Evolutionary conservation across 2,888 invertebrate species (phyloP).

Genomic region (Thecophora atra): DNA sequence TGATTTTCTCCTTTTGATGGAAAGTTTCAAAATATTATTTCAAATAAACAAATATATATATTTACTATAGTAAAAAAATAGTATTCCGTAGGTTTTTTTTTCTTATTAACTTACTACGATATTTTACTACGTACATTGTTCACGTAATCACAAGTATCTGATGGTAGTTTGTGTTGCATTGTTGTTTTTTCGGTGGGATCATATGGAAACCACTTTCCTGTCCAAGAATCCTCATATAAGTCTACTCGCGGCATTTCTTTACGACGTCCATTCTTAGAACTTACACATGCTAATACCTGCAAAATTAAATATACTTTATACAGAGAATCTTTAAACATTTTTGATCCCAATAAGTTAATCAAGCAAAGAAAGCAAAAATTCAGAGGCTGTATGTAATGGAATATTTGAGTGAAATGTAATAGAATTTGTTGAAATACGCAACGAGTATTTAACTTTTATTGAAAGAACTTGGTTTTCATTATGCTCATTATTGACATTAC

Average conservation of each 20-base stretch:
- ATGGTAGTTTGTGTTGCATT: slow-evolving; percentile 10
- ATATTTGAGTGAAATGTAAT: not conserved
- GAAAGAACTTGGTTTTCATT: not conserved
- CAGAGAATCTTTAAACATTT: slow-evolving; percentile 38
- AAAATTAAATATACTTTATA: slow-evolving; percentile 36
- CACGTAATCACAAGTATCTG: slow-evolving; percentile 72
- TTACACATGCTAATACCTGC: slow-evolving; percentile 22
- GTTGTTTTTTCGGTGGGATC: slow-evolving; percentile 42
- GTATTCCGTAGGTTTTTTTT: no score
- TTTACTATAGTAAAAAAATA: no score
- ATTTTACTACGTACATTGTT: slow-evolving; percentile 69
- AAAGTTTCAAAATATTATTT: not conserved
- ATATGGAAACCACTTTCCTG: slow-evolving; percentile 65
- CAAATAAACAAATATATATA: not conserved
- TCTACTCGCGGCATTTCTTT: slow-evolving; percentile 18
- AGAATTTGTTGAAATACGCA: not conserved
- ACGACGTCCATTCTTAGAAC: slow-evolving; percentile 33
- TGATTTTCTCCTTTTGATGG: slow-evolving; percentile 48
- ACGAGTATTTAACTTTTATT: not conserved
- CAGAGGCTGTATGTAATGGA: not conserved
- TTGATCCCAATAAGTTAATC: not conserved
- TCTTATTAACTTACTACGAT: not conserved
- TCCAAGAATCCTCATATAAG: slow-evolving; percentile 54
- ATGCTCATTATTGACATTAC: no score
- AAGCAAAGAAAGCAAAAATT: no score